Evolutionary conservation across 2,113 vertebrate genomes (phyloP).

Genomic region (Bostrychus sinensis): DNA sequence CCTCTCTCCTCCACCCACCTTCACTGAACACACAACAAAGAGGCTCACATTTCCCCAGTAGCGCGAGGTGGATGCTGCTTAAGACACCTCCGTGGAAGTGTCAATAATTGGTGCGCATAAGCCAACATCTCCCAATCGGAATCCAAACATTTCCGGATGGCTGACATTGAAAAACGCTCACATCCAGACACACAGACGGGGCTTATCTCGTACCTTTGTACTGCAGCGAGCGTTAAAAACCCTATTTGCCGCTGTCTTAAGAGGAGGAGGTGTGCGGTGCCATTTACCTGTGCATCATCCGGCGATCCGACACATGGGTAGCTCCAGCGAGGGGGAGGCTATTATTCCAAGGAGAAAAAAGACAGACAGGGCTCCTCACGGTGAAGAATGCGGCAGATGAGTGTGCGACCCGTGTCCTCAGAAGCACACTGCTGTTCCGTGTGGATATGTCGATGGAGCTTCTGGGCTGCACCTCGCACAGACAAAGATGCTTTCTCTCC

Average conservation of each 20-base stretch:
- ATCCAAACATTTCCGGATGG: slow-evolving; percentile 51
- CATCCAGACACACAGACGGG: background rate
- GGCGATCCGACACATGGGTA: slow-evolving; percentile 72
- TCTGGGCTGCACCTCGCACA: slow-evolving; percentile 50
- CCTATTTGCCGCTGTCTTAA: slow-evolving; percentile 35
- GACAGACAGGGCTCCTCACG: slow-evolving; percentile 17
- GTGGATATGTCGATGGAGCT: slow-evolving; percentile 48
- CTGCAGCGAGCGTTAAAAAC: slow-evolving; percentile 30
- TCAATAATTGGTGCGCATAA: slow-evolving; percentile 43
- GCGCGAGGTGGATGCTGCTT: slow-evolving; percentile 12
- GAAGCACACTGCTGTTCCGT: slow-evolving; percentile 38
- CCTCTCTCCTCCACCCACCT: slow-evolving; percentile 44
- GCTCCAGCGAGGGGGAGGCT: slow-evolving; percentile 25
- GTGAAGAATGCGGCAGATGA: slow-evolving; percentile 50
- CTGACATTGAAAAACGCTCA: slow-evolving; percentile 54
- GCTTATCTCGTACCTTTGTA: slow-evolving; percentile 22
- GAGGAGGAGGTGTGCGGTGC: slow-evolving; percentile 59
- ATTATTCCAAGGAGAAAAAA: slow-evolving; percentile 60
- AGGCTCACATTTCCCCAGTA: background rate
- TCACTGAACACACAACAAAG: slow-evolving; percentile 36
- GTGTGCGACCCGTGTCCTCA: slow-evolving; percentile 50
- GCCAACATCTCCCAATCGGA: slow-evolving; percentile 20
- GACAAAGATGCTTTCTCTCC: slow-evolving; percentile 73
- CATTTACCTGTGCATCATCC: slow-evolving; percentile 76
- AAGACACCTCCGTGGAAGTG: slow-evolving; percentile 52